Evolutionary conservation across 2,797 vertebrate genomes (phyloP).

Genomic region (Poeciliopsis presidionis): DNA sequence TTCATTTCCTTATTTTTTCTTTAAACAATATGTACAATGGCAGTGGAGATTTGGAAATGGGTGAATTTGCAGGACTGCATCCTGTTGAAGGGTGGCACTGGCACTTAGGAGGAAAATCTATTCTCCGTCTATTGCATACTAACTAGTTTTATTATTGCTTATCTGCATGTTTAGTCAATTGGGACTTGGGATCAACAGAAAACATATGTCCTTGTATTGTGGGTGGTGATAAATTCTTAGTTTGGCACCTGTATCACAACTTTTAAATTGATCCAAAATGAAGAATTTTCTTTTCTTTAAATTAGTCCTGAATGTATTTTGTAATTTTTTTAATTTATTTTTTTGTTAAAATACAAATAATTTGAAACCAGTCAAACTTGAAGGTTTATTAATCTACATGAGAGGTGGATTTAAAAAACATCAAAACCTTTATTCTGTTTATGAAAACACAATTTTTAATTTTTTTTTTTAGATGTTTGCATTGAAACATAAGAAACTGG

Average conservation of each 20-base stretch:
- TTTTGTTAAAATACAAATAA: background rate
- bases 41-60: background rate
- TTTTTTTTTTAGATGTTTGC: background rate
- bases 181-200: background rate
- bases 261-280: background rate
- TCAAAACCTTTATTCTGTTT: background rate
- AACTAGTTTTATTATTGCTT: background rate
- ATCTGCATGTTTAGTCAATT: background rate
- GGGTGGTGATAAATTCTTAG: background rate
- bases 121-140: background rate
- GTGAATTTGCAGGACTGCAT: background rate
- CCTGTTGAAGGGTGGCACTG: background rate
- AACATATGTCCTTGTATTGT: background rate
- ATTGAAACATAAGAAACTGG: background rate
- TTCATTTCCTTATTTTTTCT: constrained; percentile 14
- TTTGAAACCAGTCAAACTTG: background rate
- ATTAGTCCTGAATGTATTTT: background rate
- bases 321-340: background rate
- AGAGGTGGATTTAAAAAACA: background rate
- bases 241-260: background rate
- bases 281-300: background rate
- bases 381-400: background rate
- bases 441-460: background rate
- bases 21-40: background rate
- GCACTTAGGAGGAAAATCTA: background rate